Conservation (phyloP, 2,797 vertebrate genomes). For the Sylvilagus floridanus region DNA sequence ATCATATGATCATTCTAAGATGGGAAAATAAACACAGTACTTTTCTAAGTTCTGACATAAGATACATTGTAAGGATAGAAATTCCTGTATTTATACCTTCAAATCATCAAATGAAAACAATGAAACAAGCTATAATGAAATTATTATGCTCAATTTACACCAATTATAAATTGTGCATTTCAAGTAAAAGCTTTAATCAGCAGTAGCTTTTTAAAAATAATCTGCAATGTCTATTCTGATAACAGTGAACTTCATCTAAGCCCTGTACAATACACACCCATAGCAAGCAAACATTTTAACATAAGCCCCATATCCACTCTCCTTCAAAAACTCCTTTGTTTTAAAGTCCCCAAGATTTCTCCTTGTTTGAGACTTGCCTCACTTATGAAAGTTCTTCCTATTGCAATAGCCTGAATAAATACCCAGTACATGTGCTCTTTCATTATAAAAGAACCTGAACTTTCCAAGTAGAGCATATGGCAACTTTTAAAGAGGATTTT, state of each 20-base stretch:
- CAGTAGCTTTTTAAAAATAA: neutral
- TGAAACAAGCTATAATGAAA: slow-evolving; percentile 40
- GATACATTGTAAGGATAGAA: neutral
- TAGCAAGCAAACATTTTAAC: too few relatives aligned
- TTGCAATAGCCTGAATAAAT: neutral
- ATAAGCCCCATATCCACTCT: neutral
- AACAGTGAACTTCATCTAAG: neutral
- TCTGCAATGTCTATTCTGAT: neutral
- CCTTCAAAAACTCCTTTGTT: neutral
- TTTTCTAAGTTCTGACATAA: slow-evolving; percentile 2
- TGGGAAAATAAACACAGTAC: neutral
- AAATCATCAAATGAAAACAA: slow-evolving; percentile 29
- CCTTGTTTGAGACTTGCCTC: neutral
- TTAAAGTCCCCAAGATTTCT: neutral
- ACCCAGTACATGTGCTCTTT: neutral
- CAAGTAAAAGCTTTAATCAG: slow-evolving; percentile 41
- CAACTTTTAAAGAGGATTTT: slow-evolving; percentile 1
- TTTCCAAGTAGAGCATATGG: neutral
- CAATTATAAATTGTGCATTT: slow-evolving; percentile 46
- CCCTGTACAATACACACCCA: neutral
- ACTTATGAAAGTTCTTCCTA: neutral
- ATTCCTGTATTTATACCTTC: neutral
- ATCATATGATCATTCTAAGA: neutral
- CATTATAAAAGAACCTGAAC: neutral
- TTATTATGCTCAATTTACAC: neutral